Base-by-base conservation (phyloP, 1,140 invertebrate genomes). In the Caenorhabditis brenneri region DNA sequence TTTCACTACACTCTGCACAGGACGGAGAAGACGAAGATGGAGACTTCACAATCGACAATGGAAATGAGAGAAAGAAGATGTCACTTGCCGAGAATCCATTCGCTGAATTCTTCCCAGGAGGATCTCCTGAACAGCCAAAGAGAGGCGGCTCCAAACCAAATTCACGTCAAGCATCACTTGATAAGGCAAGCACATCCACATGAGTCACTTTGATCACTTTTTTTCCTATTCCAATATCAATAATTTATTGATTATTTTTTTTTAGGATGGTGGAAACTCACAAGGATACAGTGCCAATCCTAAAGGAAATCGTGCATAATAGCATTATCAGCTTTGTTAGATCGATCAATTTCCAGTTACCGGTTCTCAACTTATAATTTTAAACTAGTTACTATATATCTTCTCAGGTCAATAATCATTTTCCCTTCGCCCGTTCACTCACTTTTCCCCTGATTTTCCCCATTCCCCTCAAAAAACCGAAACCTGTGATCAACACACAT, bases 251-350 rank as follows among this genome's bases (percentile, higher is more conserved):
- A 74, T 42, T 46, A 5, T 31, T 22, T 46, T 24, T 46, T 74
- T 74, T 74, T 36, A 74, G 65, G 65, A 74, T 12, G 36, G 36
- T 7, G 65, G 65, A 16, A 65, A 36, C 24, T 15, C 58, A 15
- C 65, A 74, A 74, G 65, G 65, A 74, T 74, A 74, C n/a, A 74
- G 65, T 42, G 33, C 65, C 12, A 74, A 74, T 42, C 65, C 65
- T 5, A 51, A 51, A 51, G 49, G 49, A 7, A 7, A 16, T n/a
- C 58, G 58, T 27, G 29, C 58, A 19, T 36, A 65, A 65, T 19
- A 16, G 33, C 19, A 2, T 3, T 9, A 16, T 10, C 27, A 22
- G 29, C 33, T 27, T 2, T 10, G 29, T 39, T 42, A 15, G 10
- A 42, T 46, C 33, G n/a, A 24, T 58, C 53, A 58, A 58, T 5